Evolutionary conservation across 2,113 vertebrate genomes (phyloP).

Genomic region (Anhinga rufa): DNA sequence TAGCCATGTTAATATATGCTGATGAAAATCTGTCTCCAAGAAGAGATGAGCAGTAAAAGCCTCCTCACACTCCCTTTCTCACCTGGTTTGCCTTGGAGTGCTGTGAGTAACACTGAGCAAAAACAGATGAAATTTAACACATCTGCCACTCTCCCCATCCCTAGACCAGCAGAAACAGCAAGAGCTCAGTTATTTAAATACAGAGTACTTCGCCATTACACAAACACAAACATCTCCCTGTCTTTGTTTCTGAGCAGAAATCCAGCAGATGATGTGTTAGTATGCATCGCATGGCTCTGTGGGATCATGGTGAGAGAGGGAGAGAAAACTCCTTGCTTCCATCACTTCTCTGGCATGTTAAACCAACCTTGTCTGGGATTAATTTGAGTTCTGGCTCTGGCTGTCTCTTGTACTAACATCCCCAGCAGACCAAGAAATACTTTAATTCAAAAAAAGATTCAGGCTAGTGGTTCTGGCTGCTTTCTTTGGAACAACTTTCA

Average conservation of each 20-base stretch:
- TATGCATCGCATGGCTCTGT: rapidly evolving
- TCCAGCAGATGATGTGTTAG: not conserved
- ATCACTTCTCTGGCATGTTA: not conserved
- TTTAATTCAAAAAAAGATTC: not conserved
- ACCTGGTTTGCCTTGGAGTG: not conserved
- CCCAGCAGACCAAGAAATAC: not conserved
- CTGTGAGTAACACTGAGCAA: not conserved
- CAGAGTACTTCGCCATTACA: not conserved
- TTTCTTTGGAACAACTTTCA: not conserved
- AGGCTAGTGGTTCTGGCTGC: not conserved
- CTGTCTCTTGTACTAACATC: not conserved
- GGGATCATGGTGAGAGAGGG: not conserved
- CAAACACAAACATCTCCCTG: rapidly evolving
- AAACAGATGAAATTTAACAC: not conserved
- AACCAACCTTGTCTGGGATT: not conserved
- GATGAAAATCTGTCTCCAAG: not conserved
- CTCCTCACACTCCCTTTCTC: not conserved
- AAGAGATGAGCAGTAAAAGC: not conserved
- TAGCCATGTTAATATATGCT: not conserved
- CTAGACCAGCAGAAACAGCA: not conserved
- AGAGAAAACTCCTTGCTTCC: not conserved
- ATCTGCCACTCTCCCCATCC: not conserved
- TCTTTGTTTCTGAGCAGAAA: not conserved
- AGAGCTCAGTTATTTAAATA: not conserved
- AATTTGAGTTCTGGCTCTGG: not conserved